A percentile compares a stretch with the other conserved stretches of the same genome.
Conservation (phyloP, 2,888 invertebrate genomes). For the Glyphotaelius pellucidus region DNA sequence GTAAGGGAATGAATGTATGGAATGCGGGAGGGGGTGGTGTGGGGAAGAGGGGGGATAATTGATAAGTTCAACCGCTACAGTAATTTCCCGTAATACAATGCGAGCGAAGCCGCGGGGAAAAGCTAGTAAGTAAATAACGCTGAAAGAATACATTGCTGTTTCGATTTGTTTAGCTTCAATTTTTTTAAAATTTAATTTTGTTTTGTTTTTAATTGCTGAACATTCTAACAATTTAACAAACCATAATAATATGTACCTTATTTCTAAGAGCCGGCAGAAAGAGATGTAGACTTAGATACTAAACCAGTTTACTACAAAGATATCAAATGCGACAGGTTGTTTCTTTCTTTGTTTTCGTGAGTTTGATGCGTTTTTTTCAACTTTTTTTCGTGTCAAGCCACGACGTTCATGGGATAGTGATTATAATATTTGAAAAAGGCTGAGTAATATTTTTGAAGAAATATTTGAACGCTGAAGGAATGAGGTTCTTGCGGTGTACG, state of each 20-base stretch:
- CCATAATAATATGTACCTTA: neutral
- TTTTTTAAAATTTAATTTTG: neutral
- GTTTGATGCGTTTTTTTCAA: neutral
- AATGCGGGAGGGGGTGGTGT: no score
- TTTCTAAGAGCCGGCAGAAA: neutral
- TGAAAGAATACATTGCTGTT: neutral
- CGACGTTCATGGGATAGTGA: neutral
- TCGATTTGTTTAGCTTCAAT: neutral
- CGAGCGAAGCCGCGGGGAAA: no score
- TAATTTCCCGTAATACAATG: no score
- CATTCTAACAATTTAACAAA: neutral
- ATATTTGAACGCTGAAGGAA: no score
- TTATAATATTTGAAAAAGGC: neutral
- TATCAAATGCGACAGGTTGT: constrained; percentile 12
- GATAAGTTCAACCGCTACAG: no score
- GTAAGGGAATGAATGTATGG: no score
- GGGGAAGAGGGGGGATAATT: no score
- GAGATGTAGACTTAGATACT: constrained; percentile 6
- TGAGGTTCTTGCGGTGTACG: no score
- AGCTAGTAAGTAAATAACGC: neutral
- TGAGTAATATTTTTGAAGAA: neutral
- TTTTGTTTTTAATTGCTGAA: neutral
- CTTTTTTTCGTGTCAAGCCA: neutral
- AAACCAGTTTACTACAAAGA: constrained; percentile 15
- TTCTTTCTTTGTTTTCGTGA: constrained; percentile 3